A percentile compares a stretch with the other conserved stretches of the same genome.
Evolutionary conservation across 2,797 vertebrate species (phyloP).

Genomic region (Megaceryle alcyon): DNA sequence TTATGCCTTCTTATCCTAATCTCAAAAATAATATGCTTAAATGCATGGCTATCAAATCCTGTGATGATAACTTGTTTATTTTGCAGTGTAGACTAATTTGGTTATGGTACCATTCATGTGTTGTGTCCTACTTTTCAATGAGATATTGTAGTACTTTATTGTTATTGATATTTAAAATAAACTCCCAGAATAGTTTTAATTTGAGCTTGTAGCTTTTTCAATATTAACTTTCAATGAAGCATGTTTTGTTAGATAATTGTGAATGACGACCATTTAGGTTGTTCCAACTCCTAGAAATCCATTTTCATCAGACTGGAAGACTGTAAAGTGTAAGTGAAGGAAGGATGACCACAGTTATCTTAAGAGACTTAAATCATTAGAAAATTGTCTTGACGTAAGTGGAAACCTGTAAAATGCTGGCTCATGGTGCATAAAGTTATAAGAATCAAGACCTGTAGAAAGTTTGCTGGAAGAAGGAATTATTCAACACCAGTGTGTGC

Average conservation of each 20-base stretch:
- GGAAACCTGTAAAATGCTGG: background rate
- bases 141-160: background rate
- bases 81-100: slow-evolving; percentile 31
- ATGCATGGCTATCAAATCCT: slow-evolving; percentile 46
- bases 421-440: background rate
- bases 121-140: background rate
- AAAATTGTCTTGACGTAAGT: background rate
- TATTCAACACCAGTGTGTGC: background rate
- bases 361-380: background rate
- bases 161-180: slow-evolving; percentile 31
- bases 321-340: background rate
- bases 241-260: background rate
- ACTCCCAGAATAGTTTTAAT: background rate
- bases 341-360: background rate
- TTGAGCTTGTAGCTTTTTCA: background rate
- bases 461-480: background rate
- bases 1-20: background rate
- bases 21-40: background rate
- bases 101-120: slow-evolving; percentile 17
- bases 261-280: background rate
- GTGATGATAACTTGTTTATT: slow-evolving; percentile 58
- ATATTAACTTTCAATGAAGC: background rate
- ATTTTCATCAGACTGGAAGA: background rate
- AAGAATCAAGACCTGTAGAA: background rate
- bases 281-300: background rate